A percentile compares a stretch with the other conserved stretches of the same genome.
These are phyloP conservation scores for Myrmecophaga tridactyla DNA, from an alignment of 2,113 vertebrate genomes.

Conservation along the genomic window DNA sequence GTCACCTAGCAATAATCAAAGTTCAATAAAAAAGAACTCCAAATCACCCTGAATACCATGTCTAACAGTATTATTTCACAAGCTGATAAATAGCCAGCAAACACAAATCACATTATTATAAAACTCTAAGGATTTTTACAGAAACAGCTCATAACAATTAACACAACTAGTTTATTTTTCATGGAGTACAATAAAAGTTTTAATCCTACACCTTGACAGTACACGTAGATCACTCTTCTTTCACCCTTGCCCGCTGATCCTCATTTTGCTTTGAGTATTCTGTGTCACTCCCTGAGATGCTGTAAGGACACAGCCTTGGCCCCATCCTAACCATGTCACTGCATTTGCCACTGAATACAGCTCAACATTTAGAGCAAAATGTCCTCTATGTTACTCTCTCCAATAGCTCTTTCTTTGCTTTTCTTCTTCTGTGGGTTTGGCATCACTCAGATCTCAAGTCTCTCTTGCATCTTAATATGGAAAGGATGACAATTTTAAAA, in stretches of 20 bases:
- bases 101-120: not conserved
- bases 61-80: not conserved
- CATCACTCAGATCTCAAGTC: not conserved
- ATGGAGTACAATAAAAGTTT: not conserved
- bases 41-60: not conserved
- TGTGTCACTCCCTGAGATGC: not conserved
- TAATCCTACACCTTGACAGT: not conserved
- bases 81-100: not conserved
- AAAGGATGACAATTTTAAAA: not conserved
- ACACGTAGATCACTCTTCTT: not conserved
- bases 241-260: fast-evolving
- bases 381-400: not conserved
- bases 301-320: not conserved
- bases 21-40: not conserved
- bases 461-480: not conserved
- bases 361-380: not conserved
- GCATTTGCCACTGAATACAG: not conserved
- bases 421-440: not conserved
- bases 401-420: not conserved
- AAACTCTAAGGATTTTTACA: not conserved
- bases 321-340: not conserved
- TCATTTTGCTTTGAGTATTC: too few species aligned
- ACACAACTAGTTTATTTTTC: not conserved
- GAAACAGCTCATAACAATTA: not conserved
- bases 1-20: constrained; percentile 25